Evolutionary conservation across 64 coral and sea anemone genomes (phyloP), one percentile per base, ranked within the genome.

Genomic region (Montipora sp.): DNA sequence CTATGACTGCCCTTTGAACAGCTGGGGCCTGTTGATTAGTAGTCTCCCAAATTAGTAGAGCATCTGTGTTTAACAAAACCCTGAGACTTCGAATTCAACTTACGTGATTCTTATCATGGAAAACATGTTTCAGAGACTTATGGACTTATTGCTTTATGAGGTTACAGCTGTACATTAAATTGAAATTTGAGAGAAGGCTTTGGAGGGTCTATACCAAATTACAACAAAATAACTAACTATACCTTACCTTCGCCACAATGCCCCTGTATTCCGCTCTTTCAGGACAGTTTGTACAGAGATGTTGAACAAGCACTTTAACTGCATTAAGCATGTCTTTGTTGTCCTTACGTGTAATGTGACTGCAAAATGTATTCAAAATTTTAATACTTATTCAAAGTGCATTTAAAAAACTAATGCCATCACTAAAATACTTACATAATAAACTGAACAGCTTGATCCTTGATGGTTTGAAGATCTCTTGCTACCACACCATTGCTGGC

Each of bases 201-300:
- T 36, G 36, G 36, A 36, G 36, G 36, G 36, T 0, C 36, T 36
- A 36, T 36, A 36, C 36, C 36, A 36, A 36, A 36, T 36, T 2
- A 36, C 36, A 57, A 57, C 6, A 57, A 57, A 57, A 8, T 8
- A 8, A 57, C 11, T 57, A 57, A 8, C 6, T 57, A 57, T 57
- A 57, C 16, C 16, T 18, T 68, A 96, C 98, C 94, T 99, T 93
- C 18, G 94, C 95, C 18, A 96, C 98, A 68, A 86, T 86, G 45
- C 44, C 87, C 51, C 98, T 92, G 59, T 94, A 99, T n/a, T 99
- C 98, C 36, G 94, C 92, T 82, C 93, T 90, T 13, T 99, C 98
- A 19, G 98, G 98, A 67, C 95, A 96, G 58, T 96, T 99, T 48
- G 95, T 99, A 75, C 94, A 99, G 21, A 99, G 76, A 24, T 96